phyloP scores from a whole-genome alignment of 1,140 invertebrate genomes.

The Drosophila sechellia region DNA sequence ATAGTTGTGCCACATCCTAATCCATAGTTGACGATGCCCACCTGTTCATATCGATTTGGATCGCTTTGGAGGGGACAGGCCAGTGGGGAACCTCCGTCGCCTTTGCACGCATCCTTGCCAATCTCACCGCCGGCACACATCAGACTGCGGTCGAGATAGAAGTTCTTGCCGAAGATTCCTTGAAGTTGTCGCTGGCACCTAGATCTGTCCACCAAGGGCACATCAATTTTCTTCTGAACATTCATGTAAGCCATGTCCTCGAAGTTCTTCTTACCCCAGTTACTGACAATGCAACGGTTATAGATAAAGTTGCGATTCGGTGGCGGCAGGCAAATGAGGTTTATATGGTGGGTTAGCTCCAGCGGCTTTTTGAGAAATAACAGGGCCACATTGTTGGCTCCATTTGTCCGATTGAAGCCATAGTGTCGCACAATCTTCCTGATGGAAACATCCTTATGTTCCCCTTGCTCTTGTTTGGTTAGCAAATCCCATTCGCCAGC shows the following conservation, averaged over 20 bases:
- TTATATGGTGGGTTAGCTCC: conserved; percentile 86
- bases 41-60: conserved; percentile 86
- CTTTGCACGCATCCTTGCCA: conserved; percentile 89
- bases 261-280: conserved; percentile 92
- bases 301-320: conserved; percentile 76
- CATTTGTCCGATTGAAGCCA: conserved; percentile 76
- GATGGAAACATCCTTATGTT: conserved; percentile 86
- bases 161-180: conserved; percentile 56
- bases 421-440: conserved; percentile 86
- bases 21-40: conserved; percentile 89
- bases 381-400: conserved; percentile 86
- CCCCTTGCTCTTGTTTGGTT: conserved; percentile 86
- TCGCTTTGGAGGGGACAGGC: conserved; percentile 86
- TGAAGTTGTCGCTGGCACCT: conserved; percentile 84
- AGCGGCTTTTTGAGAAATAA: conserved; percentile 86
- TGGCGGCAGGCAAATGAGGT: conserved; percentile 86
- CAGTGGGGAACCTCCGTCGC: conserved; percentile 90
- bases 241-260: conserved; percentile 86
- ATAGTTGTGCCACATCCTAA: conserved; percentile 86
- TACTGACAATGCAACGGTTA: conserved; percentile 89
- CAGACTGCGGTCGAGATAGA: conserved; percentile 84
- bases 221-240: conserved; percentile 87
- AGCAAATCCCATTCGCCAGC: conserved; percentile 90
- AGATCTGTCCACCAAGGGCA: conserved; percentile 84
- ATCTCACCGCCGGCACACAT: conserved; percentile 88